Base-by-base conservation (phyloP, 2,888 invertebrate genomes). In the Fragum fragum region DNA sequence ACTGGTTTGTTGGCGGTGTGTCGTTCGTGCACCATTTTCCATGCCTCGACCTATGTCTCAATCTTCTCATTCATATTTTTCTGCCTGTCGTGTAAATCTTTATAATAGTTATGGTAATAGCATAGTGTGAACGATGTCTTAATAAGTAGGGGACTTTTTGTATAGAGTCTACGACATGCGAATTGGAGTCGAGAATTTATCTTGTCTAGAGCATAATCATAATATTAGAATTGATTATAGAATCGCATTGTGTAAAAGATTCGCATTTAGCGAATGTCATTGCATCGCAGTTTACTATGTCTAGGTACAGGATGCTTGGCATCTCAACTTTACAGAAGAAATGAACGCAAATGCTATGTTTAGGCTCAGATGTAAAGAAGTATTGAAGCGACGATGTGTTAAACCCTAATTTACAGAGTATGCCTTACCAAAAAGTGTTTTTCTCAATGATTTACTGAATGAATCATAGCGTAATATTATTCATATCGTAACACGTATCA, bases 51-150 rank as follows among this genome's bases (percentile, higher is more conserved):
- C 14, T 61, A 36, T 14, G n/a, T 61, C 61, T 61, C 61, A 61
- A 28, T 29, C 61, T 28, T n/a, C 18, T 61, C 32, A 47, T 47
- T 47, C 47, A 47, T 47, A 47, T 47, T 47, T 47, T 47, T 47
- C 47, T 47, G 14, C 7, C 18, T 32, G 61, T 14, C 61, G 26
- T 61, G n/a, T 61, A 61, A 16, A 61, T 32, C 61, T 61, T 61
- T 61, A 61, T 61, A 32, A 61, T 61, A 14, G 36, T 61, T 61
- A 61, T 61, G 61, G 14, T 61, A 61, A 61, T 61, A 32, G n/a
- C 61, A 28, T 61, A 32, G 32, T 9, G 32, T 6, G 61, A 61
- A 47, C 14, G 61, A 61, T 61, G 61, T 61, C 29, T 32, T 32
- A 61, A 28, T 32, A 32, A 5, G n/a, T 47, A 47, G 5, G 47